A percentile compares a stretch with the other conserved stretches of the same genome.
phyloP scores from a whole-genome alignment of 2,113 vertebrate genomes.

The Carassius gibelio region DNA sequence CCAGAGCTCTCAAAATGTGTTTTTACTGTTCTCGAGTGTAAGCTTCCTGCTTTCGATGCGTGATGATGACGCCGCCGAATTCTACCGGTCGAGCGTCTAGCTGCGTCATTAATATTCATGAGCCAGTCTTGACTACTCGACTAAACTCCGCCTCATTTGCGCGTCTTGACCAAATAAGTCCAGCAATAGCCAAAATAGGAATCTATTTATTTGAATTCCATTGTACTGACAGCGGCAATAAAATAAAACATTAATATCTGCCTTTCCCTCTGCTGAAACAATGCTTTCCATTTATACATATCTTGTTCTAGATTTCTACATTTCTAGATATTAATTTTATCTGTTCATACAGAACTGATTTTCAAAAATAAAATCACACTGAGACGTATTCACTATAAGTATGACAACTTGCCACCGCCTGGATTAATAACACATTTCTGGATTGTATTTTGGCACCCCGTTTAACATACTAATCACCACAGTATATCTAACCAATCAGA shows the following conservation, averaged over 20 bases:
- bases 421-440: background rate
- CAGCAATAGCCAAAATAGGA: background rate
- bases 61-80: constrained; percentile 31
- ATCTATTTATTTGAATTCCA: too few relatives aligned
- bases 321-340: too few relatives aligned
- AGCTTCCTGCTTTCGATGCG: background rate
- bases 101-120: constrained; percentile 1
- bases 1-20: background rate
- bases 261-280: background rate
- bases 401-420: background rate
- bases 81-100: background rate
- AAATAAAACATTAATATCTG: background rate
- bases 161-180: constrained; percentile 10
- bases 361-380: background rate
- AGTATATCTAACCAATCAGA: constrained; percentile 55
- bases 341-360: background rate
- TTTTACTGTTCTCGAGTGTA: background rate
- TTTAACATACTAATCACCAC: background rate
- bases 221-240: background rate
- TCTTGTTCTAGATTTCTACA: background rate
- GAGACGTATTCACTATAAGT: background rate
- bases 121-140: background rate
- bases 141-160: background rate
- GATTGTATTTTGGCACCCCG: too few relatives aligned
- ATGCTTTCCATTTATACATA: too few relatives aligned